A percentile compares a stretch with the other conserved stretches of the same genome.
Conservation (phyloP, 2,113 vertebrate genomes). For the Casuarius casuarius region DNA sequence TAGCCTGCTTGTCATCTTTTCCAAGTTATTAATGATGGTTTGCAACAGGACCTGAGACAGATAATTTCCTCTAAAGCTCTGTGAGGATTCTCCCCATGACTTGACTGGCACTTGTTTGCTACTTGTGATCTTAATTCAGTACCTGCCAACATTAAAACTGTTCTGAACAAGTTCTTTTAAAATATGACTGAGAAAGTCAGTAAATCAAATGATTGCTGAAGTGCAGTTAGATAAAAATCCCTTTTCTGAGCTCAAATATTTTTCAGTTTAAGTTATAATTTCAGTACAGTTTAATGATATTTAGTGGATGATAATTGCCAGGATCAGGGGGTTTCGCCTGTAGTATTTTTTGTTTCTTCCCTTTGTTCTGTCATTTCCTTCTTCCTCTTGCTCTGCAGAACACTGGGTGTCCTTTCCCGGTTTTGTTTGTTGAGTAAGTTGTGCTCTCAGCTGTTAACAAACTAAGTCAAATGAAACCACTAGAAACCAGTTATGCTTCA, state of each 20-base stretch:
- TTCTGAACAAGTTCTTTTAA: not conserved
- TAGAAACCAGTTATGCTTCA: not conserved
- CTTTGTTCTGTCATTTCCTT: not conserved
- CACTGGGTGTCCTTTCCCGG: not conserved
- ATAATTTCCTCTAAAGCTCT: conserved; percentile 13
- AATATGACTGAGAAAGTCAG: not conserved
- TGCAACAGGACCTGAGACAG: not conserved
- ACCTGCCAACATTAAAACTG: not conserved
- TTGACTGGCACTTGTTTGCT: not conserved
- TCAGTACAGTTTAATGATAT: not conserved
- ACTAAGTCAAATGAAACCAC: not conserved
- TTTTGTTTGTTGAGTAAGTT: not conserved
- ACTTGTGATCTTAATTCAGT: not conserved
- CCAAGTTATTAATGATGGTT: not conserved
- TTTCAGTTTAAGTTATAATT: not conserved
- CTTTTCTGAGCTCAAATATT: not conserved
- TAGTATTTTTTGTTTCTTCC: not conserved
- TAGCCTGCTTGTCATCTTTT: conserved; percentile 11
- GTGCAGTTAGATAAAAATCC: not conserved
- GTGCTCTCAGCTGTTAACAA: not conserved
- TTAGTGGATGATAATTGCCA: not conserved
- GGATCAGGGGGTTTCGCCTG: not conserved
- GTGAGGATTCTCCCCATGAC: not conserved
- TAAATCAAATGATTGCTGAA: not conserved
- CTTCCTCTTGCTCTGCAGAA: not conserved